Conservation (phyloP, 2,113 vertebrate genomes). For the Mormoops blainvillei region DNA sequence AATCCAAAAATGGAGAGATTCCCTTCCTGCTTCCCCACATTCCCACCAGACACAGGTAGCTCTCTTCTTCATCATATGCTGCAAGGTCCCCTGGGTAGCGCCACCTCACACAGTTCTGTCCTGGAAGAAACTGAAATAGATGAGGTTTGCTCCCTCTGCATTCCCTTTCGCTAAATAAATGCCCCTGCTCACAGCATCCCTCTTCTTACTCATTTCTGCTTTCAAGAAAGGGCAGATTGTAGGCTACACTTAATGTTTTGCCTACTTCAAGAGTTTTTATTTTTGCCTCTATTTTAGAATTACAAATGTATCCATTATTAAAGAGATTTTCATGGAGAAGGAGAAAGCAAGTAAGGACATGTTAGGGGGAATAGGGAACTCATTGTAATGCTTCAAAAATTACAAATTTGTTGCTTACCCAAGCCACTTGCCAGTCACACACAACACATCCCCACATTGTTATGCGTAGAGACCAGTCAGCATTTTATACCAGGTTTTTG, state of each 20-base stretch:
- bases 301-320: neutral
- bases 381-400: neutral
- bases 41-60: neutral
- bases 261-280: neutral
- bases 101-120: no score
- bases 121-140: neutral
- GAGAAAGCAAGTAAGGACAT: neutral
- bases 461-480: neutral
- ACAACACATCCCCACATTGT: rapidly evolving
- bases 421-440: neutral
- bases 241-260: neutral
- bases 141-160: neutral
- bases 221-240: neutral
- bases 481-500: neutral
- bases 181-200: neutral
- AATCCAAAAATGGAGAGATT: neutral
- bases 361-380: neutral
- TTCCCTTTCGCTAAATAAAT: neutral
- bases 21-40: neutral
- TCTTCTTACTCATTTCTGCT: neutral
- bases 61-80: neutral
- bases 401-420: neutral
- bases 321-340: neutral
- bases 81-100: no score
- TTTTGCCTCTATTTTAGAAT: neutral